Evolutionary conservation across 1,140 invertebrate species (phyloP).

Genomic region (Coenobita brevimanus): DNA sequence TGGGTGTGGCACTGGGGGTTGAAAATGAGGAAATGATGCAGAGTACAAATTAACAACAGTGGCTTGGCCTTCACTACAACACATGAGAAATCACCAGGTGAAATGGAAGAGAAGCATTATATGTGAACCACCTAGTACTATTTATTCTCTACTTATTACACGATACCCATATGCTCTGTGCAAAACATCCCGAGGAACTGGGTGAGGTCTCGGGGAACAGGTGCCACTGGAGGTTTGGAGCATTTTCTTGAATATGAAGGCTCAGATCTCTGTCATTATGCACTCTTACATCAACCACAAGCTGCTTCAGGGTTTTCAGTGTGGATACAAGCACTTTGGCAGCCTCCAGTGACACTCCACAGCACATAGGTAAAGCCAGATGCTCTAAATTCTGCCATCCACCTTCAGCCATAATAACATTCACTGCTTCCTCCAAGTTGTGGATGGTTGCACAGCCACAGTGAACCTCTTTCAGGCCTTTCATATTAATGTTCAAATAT

Average conservation of each 20-base stretch:
- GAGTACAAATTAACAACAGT: too few species aligned
- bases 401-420: constrained; percentile 16
- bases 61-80: too few species aligned
- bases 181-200: too few species aligned
- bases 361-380: not conserved
- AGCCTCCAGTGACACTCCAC: not conserved
- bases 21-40: too few species aligned
- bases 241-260: not conserved
- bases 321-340: constrained; percentile 21
- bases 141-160: too few species aligned
- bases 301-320: not conserved
- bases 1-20: too few species aligned
- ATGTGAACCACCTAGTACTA: too few species aligned
- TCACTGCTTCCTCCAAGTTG: constrained; percentile 42
- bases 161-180: too few species aligned
- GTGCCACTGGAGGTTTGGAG: not conserved
- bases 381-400: constrained; percentile 36
- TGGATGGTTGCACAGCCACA: constrained; percentile 29
- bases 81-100: too few species aligned
- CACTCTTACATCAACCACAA: not conserved
- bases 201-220: too few species aligned
- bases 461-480: constrained; percentile 34
- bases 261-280: constrained; percentile 1
- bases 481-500: constrained; percentile 34
- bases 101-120: too few species aligned